phyloP scores from a whole-genome alignment of 2,113 vertebrate genomes.

The Sapajus apella region DNA sequence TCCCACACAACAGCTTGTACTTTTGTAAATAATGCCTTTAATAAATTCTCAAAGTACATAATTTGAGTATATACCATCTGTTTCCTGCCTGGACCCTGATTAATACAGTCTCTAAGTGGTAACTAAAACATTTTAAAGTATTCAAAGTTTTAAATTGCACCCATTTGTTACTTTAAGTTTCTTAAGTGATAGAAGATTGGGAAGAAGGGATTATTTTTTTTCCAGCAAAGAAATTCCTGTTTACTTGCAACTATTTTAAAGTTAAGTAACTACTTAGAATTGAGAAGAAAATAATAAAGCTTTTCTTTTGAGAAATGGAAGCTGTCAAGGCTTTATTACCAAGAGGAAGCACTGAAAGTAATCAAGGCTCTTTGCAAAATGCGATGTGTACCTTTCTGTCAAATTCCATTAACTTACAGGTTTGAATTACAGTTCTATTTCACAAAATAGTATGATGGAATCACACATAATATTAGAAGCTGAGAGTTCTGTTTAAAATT shows the following conservation, averaged over 20 bases:
- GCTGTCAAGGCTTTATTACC: conserved; percentile 73
- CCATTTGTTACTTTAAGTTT: conserved; percentile 49
- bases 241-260: conserved; percentile 68
- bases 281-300: conserved; percentile 75
- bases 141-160: conserved; percentile 41
- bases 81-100: not conserved
- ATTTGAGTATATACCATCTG: not conserved
- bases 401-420: conserved; percentile 73
- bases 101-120: not conserved
- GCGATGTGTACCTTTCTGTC: conserved; percentile 74
- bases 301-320: conserved; percentile 76
- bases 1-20: not conserved
- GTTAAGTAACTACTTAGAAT: conserved; percentile 70
- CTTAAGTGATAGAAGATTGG: conserved; percentile 52
- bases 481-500: conserved; percentile 55
- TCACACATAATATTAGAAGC: conserved; percentile 68
- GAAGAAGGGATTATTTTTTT: conserved; percentile 1
- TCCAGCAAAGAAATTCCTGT: not conserved
- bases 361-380: conserved; percentile 75
- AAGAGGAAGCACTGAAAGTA: conserved; percentile 65
- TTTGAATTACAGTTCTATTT: conserved; percentile 75
- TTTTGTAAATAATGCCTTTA: conserved; percentile 49
- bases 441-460: conserved; percentile 70
- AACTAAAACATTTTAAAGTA: conserved; percentile 50
- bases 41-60: conserved; percentile 7